These are phyloP conservation scores for Tamias sibiricus DNA, from an alignment of 2,113 vertebrate genomes.

Conservation along the genomic window DNA sequence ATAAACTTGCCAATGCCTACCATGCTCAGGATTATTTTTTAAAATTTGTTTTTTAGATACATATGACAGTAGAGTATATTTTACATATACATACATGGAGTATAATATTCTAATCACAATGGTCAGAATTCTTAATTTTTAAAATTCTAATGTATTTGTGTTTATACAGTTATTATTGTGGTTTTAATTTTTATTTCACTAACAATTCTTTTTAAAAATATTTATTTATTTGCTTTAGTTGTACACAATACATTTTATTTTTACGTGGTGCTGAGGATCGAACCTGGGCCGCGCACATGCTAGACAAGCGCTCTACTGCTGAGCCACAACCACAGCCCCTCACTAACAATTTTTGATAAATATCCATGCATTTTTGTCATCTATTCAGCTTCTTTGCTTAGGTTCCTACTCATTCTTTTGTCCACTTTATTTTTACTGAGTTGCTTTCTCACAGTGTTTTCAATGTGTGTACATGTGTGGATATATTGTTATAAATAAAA, in stretches of 20 bases:
- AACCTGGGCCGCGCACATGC: too few species aligned
- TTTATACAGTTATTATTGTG: neutral
- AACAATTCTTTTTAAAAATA: neutral
- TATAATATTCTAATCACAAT: neutral
- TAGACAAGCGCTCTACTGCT: too few species aligned
- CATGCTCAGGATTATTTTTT: neutral
- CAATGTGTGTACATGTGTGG: neutral
- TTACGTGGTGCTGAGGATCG: too few species aligned
- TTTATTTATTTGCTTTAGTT: too few species aligned
- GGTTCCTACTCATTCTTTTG: neutral
- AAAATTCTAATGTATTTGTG: neutral
- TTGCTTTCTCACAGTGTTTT: neutral
- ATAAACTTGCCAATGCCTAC: neutral
- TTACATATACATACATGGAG: too few species aligned
- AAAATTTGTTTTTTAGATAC: too few species aligned
- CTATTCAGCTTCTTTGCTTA: neutral
- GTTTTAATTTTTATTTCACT: slow-evolving; percentile 9
- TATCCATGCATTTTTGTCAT: neutral
- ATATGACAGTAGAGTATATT: too few species aligned
- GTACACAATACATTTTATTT: too few species aligned
- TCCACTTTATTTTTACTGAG: neutral
- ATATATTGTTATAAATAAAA: neutral
- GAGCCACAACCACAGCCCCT: too few species aligned
- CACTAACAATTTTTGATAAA: too few species aligned
- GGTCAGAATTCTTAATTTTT: neutral